A percentile compares a stretch with the other conserved stretches of the same genome.
These are phyloP conservation scores for Hyperopisus bebe DNA, from an alignment of 2,113 vertebrate genomes.

Conservation along the genomic window DNA sequence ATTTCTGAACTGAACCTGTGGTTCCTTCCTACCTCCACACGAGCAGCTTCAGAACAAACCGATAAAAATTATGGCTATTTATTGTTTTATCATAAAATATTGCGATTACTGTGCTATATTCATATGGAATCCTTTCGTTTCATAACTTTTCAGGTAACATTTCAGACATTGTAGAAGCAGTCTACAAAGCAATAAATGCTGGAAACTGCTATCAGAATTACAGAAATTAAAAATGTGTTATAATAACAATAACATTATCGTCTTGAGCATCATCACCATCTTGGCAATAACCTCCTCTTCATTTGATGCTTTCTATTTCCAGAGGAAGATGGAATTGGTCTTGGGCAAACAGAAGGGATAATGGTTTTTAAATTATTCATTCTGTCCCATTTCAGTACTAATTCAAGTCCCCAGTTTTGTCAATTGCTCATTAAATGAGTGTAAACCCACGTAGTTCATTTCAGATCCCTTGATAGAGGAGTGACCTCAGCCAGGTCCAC, in stretches of 20 bases:
- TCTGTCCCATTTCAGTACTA: conserved; percentile 50
- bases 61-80: not conserved
- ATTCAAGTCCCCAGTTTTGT: conserved; percentile 50
- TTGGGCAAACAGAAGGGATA: conserved; percentile 50
- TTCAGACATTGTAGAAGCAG: not conserved
- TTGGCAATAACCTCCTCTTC: not conserved
- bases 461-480: conserved; percentile 39
- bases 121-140: not conserved
- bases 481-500: conserved; percentile 41
- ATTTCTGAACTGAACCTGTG: not conserved
- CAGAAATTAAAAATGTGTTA: not conserved
- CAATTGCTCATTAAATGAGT: conserved; percentile 67
- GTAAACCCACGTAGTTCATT: conserved; percentile 50
- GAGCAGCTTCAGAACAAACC: not conserved
- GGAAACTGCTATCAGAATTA: not conserved
- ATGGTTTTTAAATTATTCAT: conserved; percentile 73
- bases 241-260: not conserved
- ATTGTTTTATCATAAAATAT: not conserved
- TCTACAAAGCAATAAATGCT: not conserved
- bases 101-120: not conserved
- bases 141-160: not conserved
- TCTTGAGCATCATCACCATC: not conserved
- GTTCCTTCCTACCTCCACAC: not conserved
- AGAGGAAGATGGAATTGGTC: conserved; percentile 33
- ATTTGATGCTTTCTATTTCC: conserved; percentile 1